Percentiles rank a stretch among this genome's conserved stretches.
Evolutionary conservation across 2,113 vertebrate genomes (phyloP).

Genomic region (Elgaria multicarinata): DNA sequence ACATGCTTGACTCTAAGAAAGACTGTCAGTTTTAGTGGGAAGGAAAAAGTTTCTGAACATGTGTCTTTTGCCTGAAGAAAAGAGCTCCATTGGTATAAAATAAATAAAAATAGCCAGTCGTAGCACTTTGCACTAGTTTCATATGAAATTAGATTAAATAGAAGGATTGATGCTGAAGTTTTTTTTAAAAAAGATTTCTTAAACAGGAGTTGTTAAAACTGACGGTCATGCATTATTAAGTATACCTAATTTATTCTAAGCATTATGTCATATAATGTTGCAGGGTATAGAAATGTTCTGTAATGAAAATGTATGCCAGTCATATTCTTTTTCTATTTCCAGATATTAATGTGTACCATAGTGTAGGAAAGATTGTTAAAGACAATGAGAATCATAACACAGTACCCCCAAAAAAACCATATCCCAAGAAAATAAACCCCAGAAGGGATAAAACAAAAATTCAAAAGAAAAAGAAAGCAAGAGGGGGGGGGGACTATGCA

Average conservation of each 20-base stretch:
- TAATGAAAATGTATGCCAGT: too few species aligned
- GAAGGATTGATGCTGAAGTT: constrained; percentile 21
- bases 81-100: constrained; percentile 12
- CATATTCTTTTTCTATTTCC: too few species aligned
- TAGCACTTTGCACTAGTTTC: constrained; percentile 34
- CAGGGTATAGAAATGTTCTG: too few species aligned
- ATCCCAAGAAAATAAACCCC: constrained; percentile 15
- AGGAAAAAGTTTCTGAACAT: constrained; percentile 26
- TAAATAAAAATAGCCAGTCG: not conserved
- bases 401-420: too few species aligned
- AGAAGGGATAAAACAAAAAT: not conserved
- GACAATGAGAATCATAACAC: too few species aligned
- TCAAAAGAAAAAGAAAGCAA: too few species aligned
- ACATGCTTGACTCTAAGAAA: constrained; percentile 26
- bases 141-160: constrained; percentile 15
- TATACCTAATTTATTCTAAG: constrained; percentile 51
- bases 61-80: constrained; percentile 29
- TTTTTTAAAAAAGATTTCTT: constrained; percentile 30
- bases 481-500: too few species aligned
- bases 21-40: constrained; percentile 26
- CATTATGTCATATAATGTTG: constrained; percentile 23
- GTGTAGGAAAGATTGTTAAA: too few species aligned
- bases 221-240: constrained; percentile 51
- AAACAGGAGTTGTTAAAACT: constrained; percentile 36
- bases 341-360: too few species aligned